phyloP scores from a whole-genome alignment of 1,140 invertebrate species.

The Pseudomyrmex gracilis region DNA sequence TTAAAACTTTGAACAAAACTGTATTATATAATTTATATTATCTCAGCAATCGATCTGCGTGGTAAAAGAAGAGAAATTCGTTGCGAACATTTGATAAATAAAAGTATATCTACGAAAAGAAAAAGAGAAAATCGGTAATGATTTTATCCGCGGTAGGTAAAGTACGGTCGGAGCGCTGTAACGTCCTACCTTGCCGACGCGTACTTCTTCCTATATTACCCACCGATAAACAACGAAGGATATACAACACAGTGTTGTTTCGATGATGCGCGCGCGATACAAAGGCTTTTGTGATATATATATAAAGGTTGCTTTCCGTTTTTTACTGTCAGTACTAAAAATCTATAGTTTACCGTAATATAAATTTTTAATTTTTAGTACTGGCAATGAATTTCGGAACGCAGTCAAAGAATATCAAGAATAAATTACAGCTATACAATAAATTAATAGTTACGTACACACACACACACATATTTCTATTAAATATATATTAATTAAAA shows the following conservation, averaged over 20 bases:
- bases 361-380: neutral
- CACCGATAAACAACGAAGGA: neutral
- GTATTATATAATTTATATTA: neutral
- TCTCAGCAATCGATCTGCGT: constrained; percentile 3
- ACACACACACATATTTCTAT: no score
- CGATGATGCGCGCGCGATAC: no score
- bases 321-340: no score
- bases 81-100: constrained; percentile 18
- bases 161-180: neutral
- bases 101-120: neutral
- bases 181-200: constrained; percentile 50
- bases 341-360: neutral
- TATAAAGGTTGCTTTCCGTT: no score
- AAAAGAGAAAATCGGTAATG: neutral
- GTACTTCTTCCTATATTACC: neutral
- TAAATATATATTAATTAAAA: neutral
- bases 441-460: constrained; percentile 1
- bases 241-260: neutral
- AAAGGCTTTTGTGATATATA: neutral
- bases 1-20: neutral
- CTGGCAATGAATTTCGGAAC: no score
- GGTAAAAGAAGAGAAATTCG: neutral
- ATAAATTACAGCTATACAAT: neutral
- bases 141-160: constrained; percentile 42
- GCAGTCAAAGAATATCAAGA: no score